Evolutionary conservation across 2,113 vertebrate species (phyloP), one percentile per base, ranked within the genome.

Genomic region (Vulpes ferrilata): DNA sequence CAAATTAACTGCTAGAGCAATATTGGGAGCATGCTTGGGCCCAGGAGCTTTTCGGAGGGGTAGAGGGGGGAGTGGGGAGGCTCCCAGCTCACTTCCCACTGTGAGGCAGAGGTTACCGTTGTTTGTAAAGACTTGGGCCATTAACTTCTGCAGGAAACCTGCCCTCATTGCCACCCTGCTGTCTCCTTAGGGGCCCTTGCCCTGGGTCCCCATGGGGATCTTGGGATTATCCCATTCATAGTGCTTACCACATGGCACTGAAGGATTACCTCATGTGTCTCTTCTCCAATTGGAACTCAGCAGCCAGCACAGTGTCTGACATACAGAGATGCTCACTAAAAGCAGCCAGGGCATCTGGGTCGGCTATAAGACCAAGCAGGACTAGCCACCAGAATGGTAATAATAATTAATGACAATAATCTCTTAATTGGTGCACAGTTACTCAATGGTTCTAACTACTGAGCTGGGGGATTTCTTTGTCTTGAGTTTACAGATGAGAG

Each of bases 131-230:
- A 51, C n/a, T 25, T 0, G 3, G 90, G 3, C 51, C 80, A 65
- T 95, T 96, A 80, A 93, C 53, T 97, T 90, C 48, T 76, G 57
- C 55, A 82, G 81, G 81, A 90, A 93, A 84, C 32, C 82, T 11
- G n/a, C 25, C 71, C 13, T 82, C 10, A 0, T 88, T 27, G 65
- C 78, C 35, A 86, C 8, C 59, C 6, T 67, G 30, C 11, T 3
- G 8, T 53, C 15, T 83, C 16, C 22, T 19, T 27, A 43, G 22
- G 23, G 64, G 12, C 30, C 43, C 20, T 80, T 11, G 10, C 48
- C 51, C 53, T 4, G 17, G 16, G 48, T 30, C 62, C 17, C 22
- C 1, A 10, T 1, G 1, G 62, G 35, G 67, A 30, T 48, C 0
- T 80, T 16, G 32, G 60, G 69, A 27, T 67, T 35, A 81, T 78